Evolutionary conservation across 2,113 vertebrate species (phyloP), one percentile per base, ranked within the genome.

Genomic region (Ranitomeya variabilis): DNA sequence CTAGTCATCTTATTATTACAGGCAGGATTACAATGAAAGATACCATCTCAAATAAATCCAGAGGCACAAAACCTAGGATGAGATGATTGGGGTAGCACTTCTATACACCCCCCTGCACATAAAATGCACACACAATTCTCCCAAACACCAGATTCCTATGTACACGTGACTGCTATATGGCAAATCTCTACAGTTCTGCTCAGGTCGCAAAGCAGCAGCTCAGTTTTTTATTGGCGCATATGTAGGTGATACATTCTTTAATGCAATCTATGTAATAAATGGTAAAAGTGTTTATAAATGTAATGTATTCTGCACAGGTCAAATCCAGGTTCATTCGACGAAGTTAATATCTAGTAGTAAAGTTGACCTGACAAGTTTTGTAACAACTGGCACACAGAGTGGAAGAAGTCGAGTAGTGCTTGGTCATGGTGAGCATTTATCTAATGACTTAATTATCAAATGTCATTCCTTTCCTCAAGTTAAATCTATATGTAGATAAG

Each of bases 251-350:
- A 7, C 26, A 71, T 4, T 31, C 13, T 1, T 26, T 71, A 11
- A 2, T 67, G 8, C 15, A 9, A n/a, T 67, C 8, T 67, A n/a
- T 67, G 8, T 10, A n/a, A 67, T 67, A 67, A 67, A n/a, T 11
- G 14, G 23, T 37, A 31, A 15, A 31, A 71, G 31, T 66, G 64
- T 66, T 66, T n/a, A 15, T 73, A 86, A 9, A 74, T 26, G 16
- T 59, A 71, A 88, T 64, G 14, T 16, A 55, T 88, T 80, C 15
- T 87, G 26, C 73, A 37, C 90, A 96, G 95, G 94, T 23, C 0
- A 37, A 52, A 94, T 95, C 90, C 78, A 12, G 37, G 4, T 90
- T 11, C 95, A 96, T 89, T 3, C 59, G 18, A 9, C 52, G 14
- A 0, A 83, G 80, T 21, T 91, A 15, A 66, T 87, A 77, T 90